Evolutionary conservation across 2,888 invertebrate species (phyloP), one percentile per base, ranked within the genome.

Genomic region (Brenthis hecate): DNA sequence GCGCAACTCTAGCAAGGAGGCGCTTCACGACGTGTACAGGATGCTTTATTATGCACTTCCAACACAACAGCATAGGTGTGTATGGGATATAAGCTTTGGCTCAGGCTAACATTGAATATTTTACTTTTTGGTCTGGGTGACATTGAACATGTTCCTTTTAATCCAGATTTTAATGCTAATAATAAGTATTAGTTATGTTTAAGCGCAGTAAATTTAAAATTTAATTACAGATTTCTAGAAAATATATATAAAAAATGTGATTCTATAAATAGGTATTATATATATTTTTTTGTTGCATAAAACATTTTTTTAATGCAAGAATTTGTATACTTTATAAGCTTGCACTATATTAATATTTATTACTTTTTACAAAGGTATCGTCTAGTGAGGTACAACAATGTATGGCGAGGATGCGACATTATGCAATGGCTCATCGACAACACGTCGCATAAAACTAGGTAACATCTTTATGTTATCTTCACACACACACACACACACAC

Each of bases 351-450:
- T 28, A 16, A 47, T 28, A 19, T 48, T 23, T 19, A 43, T 43
- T 8, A 43, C 11, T 43, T 1, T 43, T 43, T 43, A 28, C 54
- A 1, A 16, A 93, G 97, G 71, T 95, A 96, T 79, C 94, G 96
- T 28, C 91, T 97, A 19, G 94, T 96, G 72, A 95, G 95, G 72
- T 96, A 96, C 85, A 94, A 94, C 70, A 94, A 95, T 62, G 97
- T 97, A 75, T 96, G 97, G 88, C 93, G 96, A 16, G 97, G 97
- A 2, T 95, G 95, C 69, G 96, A 97, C 79, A 87, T 98, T 13
- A 95, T 97, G 5, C 97, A 97, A 80, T 98, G 97, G 97, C 91
- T 98, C 19, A 94, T 97, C 80, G 94, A 94, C 64, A 96, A 96
- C 78, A 96, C 96, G 71, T 95, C 95, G 81, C 96, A 96, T 54